phyloP scores from a whole-genome alignment of 2,113 vertebrate species.

The Lethenteron camtschaticum region DNA sequence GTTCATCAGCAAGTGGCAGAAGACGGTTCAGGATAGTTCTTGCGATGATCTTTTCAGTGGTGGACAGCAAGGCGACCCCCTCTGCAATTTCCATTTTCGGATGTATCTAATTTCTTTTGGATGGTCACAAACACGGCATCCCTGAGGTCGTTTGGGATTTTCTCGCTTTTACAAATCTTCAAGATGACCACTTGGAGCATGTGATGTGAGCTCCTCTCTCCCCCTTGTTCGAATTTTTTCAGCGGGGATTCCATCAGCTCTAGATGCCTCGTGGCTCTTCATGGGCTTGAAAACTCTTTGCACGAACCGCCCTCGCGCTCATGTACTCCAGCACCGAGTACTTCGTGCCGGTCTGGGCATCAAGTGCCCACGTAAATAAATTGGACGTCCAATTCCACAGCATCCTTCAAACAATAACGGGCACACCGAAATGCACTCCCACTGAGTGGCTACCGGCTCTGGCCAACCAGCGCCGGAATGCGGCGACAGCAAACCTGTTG shows the following conservation, averaged over 20 bases:
- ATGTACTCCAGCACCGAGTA: no score
- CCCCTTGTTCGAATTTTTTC: constrained; percentile 13
- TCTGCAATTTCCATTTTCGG: not conserved
- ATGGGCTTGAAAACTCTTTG: not conserved
- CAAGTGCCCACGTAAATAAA: no score
- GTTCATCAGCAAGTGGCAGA: not conserved
- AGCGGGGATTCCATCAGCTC: constrained; percentile 17
- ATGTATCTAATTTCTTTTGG: constrained; percentile 9
- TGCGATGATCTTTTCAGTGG: no score
- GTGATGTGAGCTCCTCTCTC: constrained; percentile 12
- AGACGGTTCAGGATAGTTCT: not conserved
- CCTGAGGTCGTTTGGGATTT: constrained; percentile 17
- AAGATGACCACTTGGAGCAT: constrained; percentile 12
- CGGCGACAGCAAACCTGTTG: no score
- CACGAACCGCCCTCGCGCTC: no score
- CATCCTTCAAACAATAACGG: no score
- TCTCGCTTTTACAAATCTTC: constrained; percentile 13
- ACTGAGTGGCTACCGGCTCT: no score
- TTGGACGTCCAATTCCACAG: no score
- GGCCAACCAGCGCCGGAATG: no score
- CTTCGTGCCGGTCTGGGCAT: no score
- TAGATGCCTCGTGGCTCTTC: constrained; percentile 17
- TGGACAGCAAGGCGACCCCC: not conserved
- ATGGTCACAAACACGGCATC: constrained; percentile 12
- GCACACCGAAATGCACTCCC: no score